Conservation (phyloP, 2,888 invertebrate genomes). For the Apamea epomidion region DNA sequence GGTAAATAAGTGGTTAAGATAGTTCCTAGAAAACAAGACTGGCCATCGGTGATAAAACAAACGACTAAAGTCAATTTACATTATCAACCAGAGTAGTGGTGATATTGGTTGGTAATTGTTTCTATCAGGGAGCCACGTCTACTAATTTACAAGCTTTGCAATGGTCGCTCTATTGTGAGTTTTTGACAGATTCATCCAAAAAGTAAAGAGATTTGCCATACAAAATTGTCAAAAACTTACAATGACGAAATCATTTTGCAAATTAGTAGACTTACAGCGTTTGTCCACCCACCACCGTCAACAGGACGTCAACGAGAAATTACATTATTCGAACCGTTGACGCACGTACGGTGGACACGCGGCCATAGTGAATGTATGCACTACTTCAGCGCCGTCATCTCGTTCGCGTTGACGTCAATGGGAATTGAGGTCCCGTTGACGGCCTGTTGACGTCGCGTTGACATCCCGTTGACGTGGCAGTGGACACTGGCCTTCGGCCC, state of each 20-base stretch:
- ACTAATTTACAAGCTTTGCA: not conserved
- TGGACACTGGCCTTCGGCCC: too few species aligned
- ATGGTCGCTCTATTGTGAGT: too few species aligned
- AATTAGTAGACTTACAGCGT: not conserved
- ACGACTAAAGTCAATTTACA: not conserved
- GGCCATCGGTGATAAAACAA: not conserved
- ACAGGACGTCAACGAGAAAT: too few species aligned
- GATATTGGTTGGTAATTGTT: not conserved
- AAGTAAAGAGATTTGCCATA: not conserved
- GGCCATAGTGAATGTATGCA: too few species aligned
- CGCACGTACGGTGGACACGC: too few species aligned
- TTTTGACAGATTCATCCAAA: not conserved
- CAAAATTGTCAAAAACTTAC: not conserved
- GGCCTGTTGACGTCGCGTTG: too few species aligned
- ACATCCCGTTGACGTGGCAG: too few species aligned
- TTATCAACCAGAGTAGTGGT: not conserved
- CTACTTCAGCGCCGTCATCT: too few species aligned
- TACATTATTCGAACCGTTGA: too few species aligned
- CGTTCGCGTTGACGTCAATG: too few species aligned
- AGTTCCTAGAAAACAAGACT: not conserved
- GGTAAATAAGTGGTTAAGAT: conserved; percentile 25
- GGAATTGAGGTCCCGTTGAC: too few species aligned
- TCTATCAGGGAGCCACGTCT: not conserved
- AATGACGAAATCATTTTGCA: not conserved
- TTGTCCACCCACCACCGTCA: too few species aligned